Conservation (phyloP, 2,797 vertebrate genomes). For the Scomberomorus guttatus region DNA sequence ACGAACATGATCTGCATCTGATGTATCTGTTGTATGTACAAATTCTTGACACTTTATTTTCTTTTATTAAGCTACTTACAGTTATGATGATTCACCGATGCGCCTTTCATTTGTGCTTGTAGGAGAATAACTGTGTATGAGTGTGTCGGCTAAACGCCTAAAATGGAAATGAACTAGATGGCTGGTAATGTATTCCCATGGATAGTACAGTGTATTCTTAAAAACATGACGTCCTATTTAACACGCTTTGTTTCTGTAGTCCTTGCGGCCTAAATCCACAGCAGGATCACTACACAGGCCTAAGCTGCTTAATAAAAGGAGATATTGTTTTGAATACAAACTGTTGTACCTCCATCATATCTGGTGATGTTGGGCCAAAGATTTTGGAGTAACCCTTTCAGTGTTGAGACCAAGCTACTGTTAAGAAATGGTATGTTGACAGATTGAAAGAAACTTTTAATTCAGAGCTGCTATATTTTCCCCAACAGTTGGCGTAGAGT, state of each 20-base stretch:
- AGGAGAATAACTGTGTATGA: conserved; percentile 51
- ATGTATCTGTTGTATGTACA: conserved; percentile 15
- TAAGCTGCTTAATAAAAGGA: conserved; percentile 64
- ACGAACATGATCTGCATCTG: conserved; percentile 2
- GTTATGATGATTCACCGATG: conserved; percentile 47
- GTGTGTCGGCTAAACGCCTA: conserved; percentile 22
- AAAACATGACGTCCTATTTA: conserved; percentile 43
- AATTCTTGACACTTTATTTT: conserved; percentile 5
- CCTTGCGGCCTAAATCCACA: conserved; percentile 48
- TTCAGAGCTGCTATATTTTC: background rate
- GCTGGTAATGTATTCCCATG: conserved; percentile 54
- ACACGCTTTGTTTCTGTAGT: conserved; percentile 44
- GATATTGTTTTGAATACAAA: conserved; percentile 67
- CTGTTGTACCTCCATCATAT: conserved; percentile 51
- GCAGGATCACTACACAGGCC: conserved; percentile 37
- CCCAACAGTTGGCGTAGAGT: background rate
- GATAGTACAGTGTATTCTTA: conserved; percentile 19
- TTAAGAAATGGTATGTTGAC: background rate
- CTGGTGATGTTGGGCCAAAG: conserved; percentile 17
- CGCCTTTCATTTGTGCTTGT: conserved; percentile 46
- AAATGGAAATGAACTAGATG: conserved; percentile 61
- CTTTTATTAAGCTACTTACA: conserved; percentile 39
- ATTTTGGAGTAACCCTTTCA: conserved; percentile 38
- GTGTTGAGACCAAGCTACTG: background rate
- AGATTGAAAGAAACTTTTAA: background rate